Base-by-base conservation (phyloP, 1,140 invertebrate species). In the Bicyclus anynana region DNA sequence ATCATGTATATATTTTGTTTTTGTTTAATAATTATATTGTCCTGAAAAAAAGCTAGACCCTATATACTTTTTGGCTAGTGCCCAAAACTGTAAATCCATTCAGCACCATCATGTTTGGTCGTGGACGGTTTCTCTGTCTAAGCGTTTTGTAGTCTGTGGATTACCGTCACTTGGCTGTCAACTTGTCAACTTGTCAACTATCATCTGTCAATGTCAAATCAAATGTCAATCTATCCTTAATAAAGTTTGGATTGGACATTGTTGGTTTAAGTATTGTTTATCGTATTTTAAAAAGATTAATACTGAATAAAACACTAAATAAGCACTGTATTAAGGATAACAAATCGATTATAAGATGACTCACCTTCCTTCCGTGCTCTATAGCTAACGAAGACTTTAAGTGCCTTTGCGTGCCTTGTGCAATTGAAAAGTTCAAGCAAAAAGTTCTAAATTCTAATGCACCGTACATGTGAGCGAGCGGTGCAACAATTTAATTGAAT, bases 321-420 rank as follows among this genome's bases (percentile, higher is more conserved):
- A 40, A 2, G 16, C 4, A 14, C 37, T 40, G 13, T 5, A 40
- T 14, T 17, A 40, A 16, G 1, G 14, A 2, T 7, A 44, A 7
- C 20, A 44, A 12, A 20, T 12, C 6, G 10, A 20, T 10, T 14
- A 18, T 20, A 21, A 44, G 10, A 20, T 20, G 10, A 44, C 38
- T 42, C 18, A 5, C 17, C 40, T 20, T 12, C 12, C 2, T 17
- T 20, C 16, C 4, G 18, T 44, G 4, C 12, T 44, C 10, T 12
- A 44, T 9, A 44, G 40, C 2, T 20, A 14, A 44, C 14, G 10
- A 5, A 12, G 7, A 7, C 5, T 0, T 10, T 3, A 20, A 12
- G 40, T 21, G 40, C 40, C 18, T 44, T 44, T 44, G 10, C 37
- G 16, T 44, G 40, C 40, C 40, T 44, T 44, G 17, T 10, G 40